phyloP scores from a whole-genome alignment of 2,113 vertebrate species.

The Desmodus rotundus region DNA sequence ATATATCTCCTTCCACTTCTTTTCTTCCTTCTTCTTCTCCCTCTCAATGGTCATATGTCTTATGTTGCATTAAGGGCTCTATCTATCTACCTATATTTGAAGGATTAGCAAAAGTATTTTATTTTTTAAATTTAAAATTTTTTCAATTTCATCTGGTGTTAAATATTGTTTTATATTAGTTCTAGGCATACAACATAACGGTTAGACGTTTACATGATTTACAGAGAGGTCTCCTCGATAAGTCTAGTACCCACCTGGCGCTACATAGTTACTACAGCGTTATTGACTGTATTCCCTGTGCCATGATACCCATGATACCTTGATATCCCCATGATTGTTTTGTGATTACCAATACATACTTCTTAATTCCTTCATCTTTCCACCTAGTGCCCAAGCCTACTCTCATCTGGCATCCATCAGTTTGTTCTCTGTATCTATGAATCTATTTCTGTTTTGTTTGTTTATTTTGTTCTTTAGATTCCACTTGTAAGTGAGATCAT shows the following conservation, averaged over 20 bases:
- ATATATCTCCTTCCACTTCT: not conserved
- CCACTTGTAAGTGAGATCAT: not conserved
- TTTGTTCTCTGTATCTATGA: not conserved
- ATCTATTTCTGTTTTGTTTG: not conserved
- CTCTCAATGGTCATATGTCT: not conserved
- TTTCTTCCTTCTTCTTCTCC: not conserved
- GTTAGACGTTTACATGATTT: not conserved
- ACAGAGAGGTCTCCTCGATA: not conserved
- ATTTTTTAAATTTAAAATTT: not conserved
- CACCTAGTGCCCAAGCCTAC: not conserved
- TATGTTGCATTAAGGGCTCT: not conserved
- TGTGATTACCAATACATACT: not conserved
- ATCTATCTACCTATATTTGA: not conserved
- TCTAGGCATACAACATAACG: not conserved
- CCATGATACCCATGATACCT: no score
- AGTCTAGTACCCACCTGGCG: not conserved
- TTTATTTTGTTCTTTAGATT: not conserved
- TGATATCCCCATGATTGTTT: not conserved
- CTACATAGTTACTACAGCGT: not conserved
- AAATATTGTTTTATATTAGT: not conserved
- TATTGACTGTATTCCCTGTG: not conserved
- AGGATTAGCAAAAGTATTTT: not conserved
- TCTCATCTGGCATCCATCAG: not conserved
- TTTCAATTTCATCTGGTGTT: not conserved
- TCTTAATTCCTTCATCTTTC: not conserved